Base-by-base conservation (phyloP, 2,113 vertebrate species). In the Callocephalon fimbriatum region DNA sequence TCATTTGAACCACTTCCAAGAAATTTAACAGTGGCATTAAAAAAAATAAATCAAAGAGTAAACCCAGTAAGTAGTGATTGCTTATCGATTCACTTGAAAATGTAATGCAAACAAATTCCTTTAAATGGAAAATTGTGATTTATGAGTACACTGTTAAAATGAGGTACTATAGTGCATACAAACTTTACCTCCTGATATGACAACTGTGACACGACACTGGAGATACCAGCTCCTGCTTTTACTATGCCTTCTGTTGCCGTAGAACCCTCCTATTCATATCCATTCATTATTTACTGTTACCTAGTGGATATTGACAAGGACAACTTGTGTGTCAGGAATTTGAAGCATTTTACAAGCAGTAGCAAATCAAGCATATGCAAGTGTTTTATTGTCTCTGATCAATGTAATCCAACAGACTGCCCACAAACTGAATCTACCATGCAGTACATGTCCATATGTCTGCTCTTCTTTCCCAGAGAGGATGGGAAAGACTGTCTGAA, bases 1-100 rank as follows among this genome's bases (percentile, higher is more conserved):
- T 66, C 87, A 73, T 89, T 62, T 76, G 76, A 88, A 95, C 54
- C 9, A 48, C 29, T 83, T 93, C 87, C 90, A 96, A 89, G 70
- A 96, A 73, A 29, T 82, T 72, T 6, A 58, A 26, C 47, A 50
- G 35, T 44, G 53, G 32, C 66, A 80, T 44, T 51, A 37, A 76
- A 54, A 71, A 76, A 73, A 47, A 27, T 16, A 58, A 50, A 53
- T 7, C 26, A 51, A 84, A 62, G 21, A 72, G 63, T 61, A 58
- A 89, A 81, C 48, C 0, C 20, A 68, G 29, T 59, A 87, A 90
- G 63, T 42, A 75, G 51, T 45, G 47, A 62, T 86, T 91, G 42
- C 35, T 80, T 73, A 71, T 70, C 17, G 7, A 53, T 72, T 72
- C 15, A 58, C 21, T 90, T 84, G 20, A 80, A 89, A 74, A 86